Evolutionary conservation across 2,888 invertebrate genomes (phyloP), one percentile per base, ranked within the genome.

Genomic region (Lasioglossum marginatum): DNA sequence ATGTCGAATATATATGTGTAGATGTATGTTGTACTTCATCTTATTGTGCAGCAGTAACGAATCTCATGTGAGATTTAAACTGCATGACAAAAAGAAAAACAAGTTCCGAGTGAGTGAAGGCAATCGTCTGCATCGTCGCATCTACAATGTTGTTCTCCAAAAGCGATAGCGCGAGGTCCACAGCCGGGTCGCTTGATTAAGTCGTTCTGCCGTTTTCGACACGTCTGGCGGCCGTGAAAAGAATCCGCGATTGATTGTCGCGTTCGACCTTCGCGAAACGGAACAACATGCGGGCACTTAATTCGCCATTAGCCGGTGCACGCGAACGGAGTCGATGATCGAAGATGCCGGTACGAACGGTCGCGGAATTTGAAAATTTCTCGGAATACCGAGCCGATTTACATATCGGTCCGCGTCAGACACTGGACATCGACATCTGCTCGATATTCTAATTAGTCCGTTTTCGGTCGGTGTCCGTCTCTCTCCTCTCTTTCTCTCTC

Each of bases 251-350:
- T 37, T 12, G 37, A 68, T 37, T 37, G 37, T 12, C 68, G 23
- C 31, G 63, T 8, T 31, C 63, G 31, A 34, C 63, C 63, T 63
- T 63, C 63, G 31, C 63, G 16, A 12, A 57, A 31, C 31, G 1
- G 31, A 16, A 34, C 34, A 31, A 0, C 37, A 82, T 85, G 77
- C 79, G 82, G 86, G 86, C 80, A 12, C 31, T 83, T 70, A 31
- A 79, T 77, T 73, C 16, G 27, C 8, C 3, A 57, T 57, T 57
- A 57, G n/a, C 4, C n/a, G 57, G n/a, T n/a, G n/a, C 57, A n/a
- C 57, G 12, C 12, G 57, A 12, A n/a, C n/a, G 0, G 4, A n/a
- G 12, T 57, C 12, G 4, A 1, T n/a, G n/a, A 3, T 31, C 23
- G 14, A 52, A 14, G n/a, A 63, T 76, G 34, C 40, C 45, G 81